Evolutionary conservation across 1,140 invertebrate species (phyloP), one percentile per base, ranked within the genome.

Genomic region (Macrotrachela quadricornifera): DNA sequence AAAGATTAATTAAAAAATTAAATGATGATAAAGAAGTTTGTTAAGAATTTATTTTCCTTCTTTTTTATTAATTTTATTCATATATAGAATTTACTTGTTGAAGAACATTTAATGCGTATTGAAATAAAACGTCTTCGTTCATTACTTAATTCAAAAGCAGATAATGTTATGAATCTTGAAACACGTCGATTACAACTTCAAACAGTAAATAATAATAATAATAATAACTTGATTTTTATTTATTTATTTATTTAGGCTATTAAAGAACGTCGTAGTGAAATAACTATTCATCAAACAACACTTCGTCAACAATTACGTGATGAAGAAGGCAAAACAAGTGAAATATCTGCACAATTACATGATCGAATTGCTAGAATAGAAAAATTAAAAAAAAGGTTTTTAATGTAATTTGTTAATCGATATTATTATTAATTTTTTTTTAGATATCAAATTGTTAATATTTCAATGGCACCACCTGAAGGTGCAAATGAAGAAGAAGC

Each of bases 381-480:
- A 51, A 70, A 70, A 61, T 62, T 69, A 6, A 61, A 60, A 46
- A 68, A 69, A 55, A 61, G 66, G 65, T 67, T 45, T n/a, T 36
- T 53, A 21, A 4, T 30, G 21, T 16, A 17, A 18, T 46, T 36
- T 54, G 46, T 17, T 14, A 3, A 21, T 14, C 41, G 10, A 13
- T 9, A n/a, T 17, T 44, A 30, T 30, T 12, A 47, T 37, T 13
- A 44, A 3, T 14, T 49, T 49, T 15, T 46, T 50, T 57, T 9
- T 45, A 69, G 68, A 50, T 68, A 68, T 59, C 68, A 71, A 54
- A 70, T 71, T 46, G 52, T 69, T 51, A 70, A 65, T 60, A 60
- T 70, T n/a, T 64, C 67, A 11, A 71, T 71, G 69, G 64, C 66
- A 43, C 68, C 68, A 51, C 64, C 67, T 17, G 69, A 71, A 50